A percentile compares a stretch with the other conserved stretches of the same genome.
Conservation (phyloP, 30 jellyfish, hydroid and myxozoan species). For the Aurelia sp. region DNA sequence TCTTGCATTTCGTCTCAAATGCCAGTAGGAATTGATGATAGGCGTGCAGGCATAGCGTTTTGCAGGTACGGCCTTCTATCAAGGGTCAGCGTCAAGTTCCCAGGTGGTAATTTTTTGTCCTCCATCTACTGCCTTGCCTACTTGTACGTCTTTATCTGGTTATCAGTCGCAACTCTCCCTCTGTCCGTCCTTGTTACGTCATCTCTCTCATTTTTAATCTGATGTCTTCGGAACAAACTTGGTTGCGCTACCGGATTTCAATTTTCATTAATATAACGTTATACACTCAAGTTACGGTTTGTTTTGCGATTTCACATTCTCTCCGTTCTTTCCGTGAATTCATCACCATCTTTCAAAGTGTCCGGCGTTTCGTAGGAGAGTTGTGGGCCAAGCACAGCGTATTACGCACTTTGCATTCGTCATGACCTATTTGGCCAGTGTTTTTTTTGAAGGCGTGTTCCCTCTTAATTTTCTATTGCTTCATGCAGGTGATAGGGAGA, state of each 20-base stretch:
- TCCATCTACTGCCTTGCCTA: slow-evolving; percentile 3
- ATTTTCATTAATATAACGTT: slow-evolving; percentile 10
- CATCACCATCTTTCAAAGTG: slow-evolving; percentile 6
- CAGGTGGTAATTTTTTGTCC: background rate
- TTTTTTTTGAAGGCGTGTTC: background rate
- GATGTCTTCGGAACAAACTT: too few relatives aligned
- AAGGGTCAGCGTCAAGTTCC: slow-evolving; percentile 3
- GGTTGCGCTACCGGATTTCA: background rate
- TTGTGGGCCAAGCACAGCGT: slow-evolving; percentile 17
- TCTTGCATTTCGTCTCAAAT: too few relatives aligned
- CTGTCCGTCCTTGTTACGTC: background rate
- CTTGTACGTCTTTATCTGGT: slow-evolving; percentile 33
- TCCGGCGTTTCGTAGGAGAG: background rate
- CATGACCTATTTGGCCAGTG: slow-evolving; percentile 2
- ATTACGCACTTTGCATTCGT: background rate
- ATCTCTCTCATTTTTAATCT: slow-evolving; percentile 20
- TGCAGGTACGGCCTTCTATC: slow-evolving; percentile 26
- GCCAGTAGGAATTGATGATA: background rate
- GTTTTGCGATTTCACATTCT: slow-evolving; percentile 16
- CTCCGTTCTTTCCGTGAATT: slow-evolving; percentile 8
- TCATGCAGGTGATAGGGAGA: background rate
- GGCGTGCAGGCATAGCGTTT: slow-evolving; percentile 63
- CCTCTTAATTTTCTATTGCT: slow-evolving; percentile 11
- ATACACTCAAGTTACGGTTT: slow-evolving; percentile 15
- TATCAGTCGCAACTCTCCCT: background rate